Base-by-base conservation (phyloP, 2,888 invertebrate genomes). In the Alloplasta piceator region DNA sequence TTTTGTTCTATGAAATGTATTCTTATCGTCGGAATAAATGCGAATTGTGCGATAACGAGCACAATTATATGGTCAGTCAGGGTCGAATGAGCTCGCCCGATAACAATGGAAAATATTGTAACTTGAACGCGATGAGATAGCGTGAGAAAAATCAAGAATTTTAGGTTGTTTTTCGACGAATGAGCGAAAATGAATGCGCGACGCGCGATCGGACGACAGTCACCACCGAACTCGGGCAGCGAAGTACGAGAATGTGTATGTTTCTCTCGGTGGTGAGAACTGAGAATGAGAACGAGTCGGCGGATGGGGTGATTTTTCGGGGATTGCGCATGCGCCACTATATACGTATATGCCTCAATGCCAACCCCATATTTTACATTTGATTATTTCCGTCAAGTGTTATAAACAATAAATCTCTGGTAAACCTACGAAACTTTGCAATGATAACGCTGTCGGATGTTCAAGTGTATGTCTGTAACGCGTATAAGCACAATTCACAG, bases 311-410 rank as follows among this genome's bases (percentile, higher is more conserved):
- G 81, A 77, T 60, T 81, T 76, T 76, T 26, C 10, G 1, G 7
- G 10, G 10, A 64, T 48, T 26, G 82, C 85, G 85, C 85, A 68
- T 78, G 84, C 82, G 75, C 74, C 66, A 36, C n/a, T 58, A 63
- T 26, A 26, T 26, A 26, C 3, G 3, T 3, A 3, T 3, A 3
- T 26, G 26, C 26, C 26, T 26, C 26, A 26, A 26, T 3, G 1
- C 26, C 26, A 26, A 26, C 26, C 26, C 26, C 26, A 26, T n/a
- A n/a, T n/a, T n/a, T n/a, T n/a, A n/a, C n/a, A n/a, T n/a, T n/a
- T n/a, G n/a, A n/a, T n/a, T n/a, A n/a, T n/a, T n/a, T n/a, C n/a
- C n/a, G n/a, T n/a, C n/a, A n/a, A n/a, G n/a, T n/a, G n/a, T n/a
- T n/a, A n/a, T n/a, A n/a, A n/a, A n/a, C n/a, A n/a, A n/a, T n/a